A percentile compares a stretch with the other conserved stretches of the same genome.
These are phyloP conservation scores for Melanchra persicariae DNA, from an alignment of 2,888 invertebrate genomes.

Conservation along the genomic window DNA sequence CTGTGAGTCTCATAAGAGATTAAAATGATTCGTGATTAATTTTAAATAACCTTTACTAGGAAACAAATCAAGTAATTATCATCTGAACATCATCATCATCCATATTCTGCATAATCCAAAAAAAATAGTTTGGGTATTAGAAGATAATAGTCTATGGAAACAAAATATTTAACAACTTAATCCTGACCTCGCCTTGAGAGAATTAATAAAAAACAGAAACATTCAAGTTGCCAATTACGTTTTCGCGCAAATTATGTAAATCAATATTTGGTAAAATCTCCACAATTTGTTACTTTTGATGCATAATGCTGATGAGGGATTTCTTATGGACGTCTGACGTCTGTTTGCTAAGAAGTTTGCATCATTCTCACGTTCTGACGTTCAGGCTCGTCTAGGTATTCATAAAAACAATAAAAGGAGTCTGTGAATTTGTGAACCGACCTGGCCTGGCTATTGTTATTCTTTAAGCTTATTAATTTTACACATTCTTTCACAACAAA, in stretches of 20 bases:
- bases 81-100: too few species aligned
- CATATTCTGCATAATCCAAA: not conserved
- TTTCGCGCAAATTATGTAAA: constrained; percentile 11
- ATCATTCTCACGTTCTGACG: not conserved
- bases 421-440: not conserved
- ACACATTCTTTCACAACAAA: too few species aligned
- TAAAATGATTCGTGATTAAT: too few species aligned
- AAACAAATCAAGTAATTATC: too few species aligned
- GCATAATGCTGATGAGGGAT: not conserved
- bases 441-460: too few species aligned
- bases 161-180: constrained; percentile 2
- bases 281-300: constrained; percentile 2
- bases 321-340: not conserved
- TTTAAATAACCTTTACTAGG: too few species aligned
- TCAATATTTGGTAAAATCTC: constrained; percentile 27
- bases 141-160: not conserved
- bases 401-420: not conserved
- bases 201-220: constrained; percentile 5
- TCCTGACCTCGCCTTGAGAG: constrained; percentile 11
- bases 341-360: not conserved
- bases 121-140: not conserved
- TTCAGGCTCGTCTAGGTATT: not conserved
- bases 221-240: not conserved
- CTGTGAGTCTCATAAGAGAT: too few species aligned
- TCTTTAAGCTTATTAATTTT: too few species aligned